Evolutionary conservation across 2,113 vertebrate genomes (phyloP).

Genomic region (Ciconia stormi): DNA sequence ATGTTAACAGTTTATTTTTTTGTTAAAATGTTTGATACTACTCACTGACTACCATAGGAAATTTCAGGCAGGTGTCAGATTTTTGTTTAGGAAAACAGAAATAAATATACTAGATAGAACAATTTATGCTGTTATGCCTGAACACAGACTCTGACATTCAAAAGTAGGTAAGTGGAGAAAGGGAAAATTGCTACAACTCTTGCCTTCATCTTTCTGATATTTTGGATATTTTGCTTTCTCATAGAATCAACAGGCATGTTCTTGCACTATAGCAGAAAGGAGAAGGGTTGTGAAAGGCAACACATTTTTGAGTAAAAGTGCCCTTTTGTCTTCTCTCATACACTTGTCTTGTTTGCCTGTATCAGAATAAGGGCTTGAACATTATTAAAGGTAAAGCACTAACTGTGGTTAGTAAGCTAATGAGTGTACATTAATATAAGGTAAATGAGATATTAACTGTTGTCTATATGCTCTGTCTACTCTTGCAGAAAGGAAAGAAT

Average conservation of each 20-base stretch:
- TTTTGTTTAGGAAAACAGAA: conserved; percentile 24
- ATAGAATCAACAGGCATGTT: background rate
- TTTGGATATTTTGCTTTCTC: background rate
- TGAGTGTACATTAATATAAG: background rate
- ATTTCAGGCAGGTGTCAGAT: conserved; percentile 6
- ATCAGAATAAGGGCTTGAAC: background rate
- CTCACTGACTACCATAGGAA: background rate
- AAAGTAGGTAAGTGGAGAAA: background rate
- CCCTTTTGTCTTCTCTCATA: background rate
- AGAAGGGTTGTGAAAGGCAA: background rate
- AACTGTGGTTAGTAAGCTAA: background rate
- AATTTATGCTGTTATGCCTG: background rate
- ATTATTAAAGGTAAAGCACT: background rate
- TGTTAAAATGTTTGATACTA: background rate
- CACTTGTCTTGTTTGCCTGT: background rate
- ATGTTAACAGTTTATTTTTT: background rate
- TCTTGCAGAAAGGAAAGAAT: background rate
- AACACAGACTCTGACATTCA: background rate
- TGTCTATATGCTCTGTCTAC: background rate
- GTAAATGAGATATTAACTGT: background rate
- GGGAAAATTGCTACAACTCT: background rate
- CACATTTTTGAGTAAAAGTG: background rate
- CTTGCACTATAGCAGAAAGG: background rate
- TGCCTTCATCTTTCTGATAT: background rate
- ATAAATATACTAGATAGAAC: background rate